Evolutionary conservation across 2,888 invertebrate genomes (phyloP), one percentile per base, ranked within the genome.

Genomic region (Chrysolina haemoptera): DNA sequence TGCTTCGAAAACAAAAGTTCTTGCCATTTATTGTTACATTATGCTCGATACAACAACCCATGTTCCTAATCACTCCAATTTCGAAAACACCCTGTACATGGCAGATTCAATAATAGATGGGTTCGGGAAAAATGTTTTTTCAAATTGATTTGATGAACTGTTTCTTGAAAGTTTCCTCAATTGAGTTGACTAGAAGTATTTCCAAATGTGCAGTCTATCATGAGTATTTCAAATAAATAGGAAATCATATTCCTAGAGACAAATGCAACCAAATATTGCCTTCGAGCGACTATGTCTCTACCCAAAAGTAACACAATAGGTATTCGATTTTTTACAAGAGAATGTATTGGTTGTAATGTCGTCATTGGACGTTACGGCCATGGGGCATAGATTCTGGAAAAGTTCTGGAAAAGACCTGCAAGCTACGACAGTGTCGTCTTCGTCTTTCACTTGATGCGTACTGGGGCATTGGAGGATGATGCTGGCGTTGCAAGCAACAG

Each of bases 351-450:
- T 82, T 16, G 80, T 74, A 20, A 53, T 40, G 70, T 89, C 88
- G 76, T 87, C 87, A 75, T 87, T 88, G 5, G 87, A 87, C 59
- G 85, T 84, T 78, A 89, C 88, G 9, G 89, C 89, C 16, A 84
- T 82, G 3, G 89, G 89, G 76, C 90, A 90, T 8, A 85, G 82
- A 14, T 82, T 79, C 72, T 88, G 87, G 83, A 89, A 88, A 35
- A 85, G 82, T 3, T 82, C 78, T 0, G 88, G 85, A 74, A 75
- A 68, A 9, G 78, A 69, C 50, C 75, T 78, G 67, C 84, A 84
- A 1, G 79, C 83, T 0, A 82, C 77, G 4, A 82, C 77, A 12
- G 16, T 40, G 5, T 48, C 79, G 6, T 64, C 35, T 35, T 70
- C 74, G 65, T 78, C 74, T 18, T 70, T 76, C 9, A 82, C 70